These are phyloP conservation scores for Euglossa dilemma DNA, from an alignment of 1,140 invertebrate species.

Conservation along the genomic window DNA sequence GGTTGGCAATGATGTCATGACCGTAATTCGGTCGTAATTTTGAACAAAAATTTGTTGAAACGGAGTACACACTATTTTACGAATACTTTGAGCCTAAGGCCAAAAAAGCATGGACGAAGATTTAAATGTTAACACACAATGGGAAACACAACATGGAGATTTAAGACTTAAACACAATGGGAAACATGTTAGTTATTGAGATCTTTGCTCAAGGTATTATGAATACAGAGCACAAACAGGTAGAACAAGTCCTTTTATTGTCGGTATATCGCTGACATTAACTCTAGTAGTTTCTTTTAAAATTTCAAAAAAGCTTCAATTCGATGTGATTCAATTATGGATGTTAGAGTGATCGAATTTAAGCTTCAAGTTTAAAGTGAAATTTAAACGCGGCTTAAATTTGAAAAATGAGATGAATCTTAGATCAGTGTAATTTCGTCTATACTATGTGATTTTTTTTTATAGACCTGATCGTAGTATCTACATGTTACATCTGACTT, in stretches of 20 bases:
- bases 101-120: slow-evolving; percentile 18
- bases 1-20: slow-evolving; percentile 34
- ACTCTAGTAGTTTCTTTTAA: slow-evolving; percentile 65
- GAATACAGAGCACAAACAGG: slow-evolving; percentile 53
- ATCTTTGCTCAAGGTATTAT: slow-evolving; percentile 59
- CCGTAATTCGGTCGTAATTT: slow-evolving; percentile 33
- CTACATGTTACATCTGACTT: slow-evolving; percentile 61
- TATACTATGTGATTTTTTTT: slow-evolving; percentile 47
- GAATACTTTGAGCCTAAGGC: slow-evolving; percentile 28
- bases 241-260: slow-evolving; percentile 60
- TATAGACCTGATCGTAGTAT: slow-evolving; percentile 45
- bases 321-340: slow-evolving; percentile 64
- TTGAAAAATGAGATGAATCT: slow-evolving; percentile 44
- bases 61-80: slow-evolving; percentile 51
- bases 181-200: slow-evolving; percentile 63
- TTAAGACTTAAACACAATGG: slow-evolving; percentile 58
- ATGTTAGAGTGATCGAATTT: slow-evolving; percentile 62
- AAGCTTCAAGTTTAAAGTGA: slow-evolving; percentile 59
- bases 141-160: slow-evolving; percentile 39
- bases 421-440: slow-evolving; percentile 56
- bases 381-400: slow-evolving; percentile 57
- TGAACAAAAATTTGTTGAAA: slow-evolving; percentile 58
- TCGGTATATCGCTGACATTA: slow-evolving; percentile 49
- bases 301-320: slow-evolving; percentile 61
- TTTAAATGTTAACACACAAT: slow-evolving; percentile 46